These are phyloP conservation scores for Drosophila mimetica DNA, from an alignment of 2,888 invertebrate genomes.

Conservation along the genomic window DNA sequence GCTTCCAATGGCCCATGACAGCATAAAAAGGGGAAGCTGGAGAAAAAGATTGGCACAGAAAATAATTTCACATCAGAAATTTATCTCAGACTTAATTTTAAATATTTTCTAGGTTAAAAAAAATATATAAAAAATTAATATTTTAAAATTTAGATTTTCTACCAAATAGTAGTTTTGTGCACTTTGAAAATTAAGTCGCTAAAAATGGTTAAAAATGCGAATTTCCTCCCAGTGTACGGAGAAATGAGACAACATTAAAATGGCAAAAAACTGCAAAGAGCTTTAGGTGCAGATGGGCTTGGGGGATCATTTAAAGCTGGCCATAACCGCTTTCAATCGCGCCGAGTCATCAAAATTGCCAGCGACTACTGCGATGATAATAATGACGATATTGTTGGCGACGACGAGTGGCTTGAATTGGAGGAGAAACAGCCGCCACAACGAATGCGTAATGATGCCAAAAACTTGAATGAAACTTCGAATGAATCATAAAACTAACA, in stretches of 20 bases:
- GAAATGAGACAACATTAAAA: conserved; percentile 30
- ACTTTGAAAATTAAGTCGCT: no score
- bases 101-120: no score
- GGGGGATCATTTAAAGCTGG: conserved; percentile 24
- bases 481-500: conserved; percentile 39
- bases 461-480: conserved; percentile 16
- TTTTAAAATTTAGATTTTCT: no score
- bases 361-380: conserved; percentile 18
- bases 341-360: conserved; percentile 43
- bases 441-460: conserved; percentile 14
- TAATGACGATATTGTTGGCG: conserved; percentile 25
- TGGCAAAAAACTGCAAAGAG: conserved; percentile 21
- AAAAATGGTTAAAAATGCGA: no score
- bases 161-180: no score
- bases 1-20: conserved; percentile 36
- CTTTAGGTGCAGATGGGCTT: conserved; percentile 5
- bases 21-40: neutral
- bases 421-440: neutral
- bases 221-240: neutral
- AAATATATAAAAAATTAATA: no score
- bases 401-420: conserved; percentile 3
- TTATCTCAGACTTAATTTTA: no score
- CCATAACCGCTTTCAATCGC: conserved; percentile 34
- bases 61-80: no score
- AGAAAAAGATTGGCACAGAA: neutral